These are phyloP conservation scores for Malacoctenus gilli DNA, from an alignment of 2,797 vertebrate species.

Conservation along the genomic window DNA sequence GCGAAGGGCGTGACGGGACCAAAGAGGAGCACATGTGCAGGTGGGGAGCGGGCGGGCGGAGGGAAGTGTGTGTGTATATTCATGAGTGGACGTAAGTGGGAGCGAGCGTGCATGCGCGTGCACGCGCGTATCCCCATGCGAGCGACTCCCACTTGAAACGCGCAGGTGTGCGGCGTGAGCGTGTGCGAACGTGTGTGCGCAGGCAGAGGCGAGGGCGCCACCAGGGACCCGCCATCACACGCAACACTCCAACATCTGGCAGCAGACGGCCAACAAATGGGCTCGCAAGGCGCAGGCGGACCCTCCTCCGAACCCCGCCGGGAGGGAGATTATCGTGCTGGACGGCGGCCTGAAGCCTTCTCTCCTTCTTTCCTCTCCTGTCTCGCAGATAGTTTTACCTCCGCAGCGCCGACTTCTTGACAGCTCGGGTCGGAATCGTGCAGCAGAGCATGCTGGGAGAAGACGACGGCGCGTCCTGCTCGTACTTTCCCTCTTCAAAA, in stretches of 20 bases:
- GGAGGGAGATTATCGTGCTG: slow-evolving; percentile 63
- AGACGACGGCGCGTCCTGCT: neutral
- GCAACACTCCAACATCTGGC: slow-evolving; percentile 82
- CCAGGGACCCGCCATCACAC: slow-evolving; percentile 76
- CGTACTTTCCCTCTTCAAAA: neutral
- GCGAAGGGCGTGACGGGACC: slow-evolving; percentile 42
- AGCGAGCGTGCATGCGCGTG: slow-evolving; percentile 1
- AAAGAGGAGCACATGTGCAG: slow-evolving; percentile 70
- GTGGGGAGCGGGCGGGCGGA: slow-evolving; percentile 52
- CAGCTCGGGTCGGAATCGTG: slow-evolving; percentile 36
- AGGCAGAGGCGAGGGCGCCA: slow-evolving; percentile 62
- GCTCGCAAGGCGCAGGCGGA: slow-evolving; percentile 39
- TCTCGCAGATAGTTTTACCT: slow-evolving; percentile 60
- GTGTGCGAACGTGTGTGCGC: slow-evolving; percentile 36
- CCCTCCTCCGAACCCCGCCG: slow-evolving; percentile 56
- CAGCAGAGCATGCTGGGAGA: slow-evolving; percentile 3
- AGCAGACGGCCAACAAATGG: slow-evolving; percentile 62
- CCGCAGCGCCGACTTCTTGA: slow-evolving; percentile 31
- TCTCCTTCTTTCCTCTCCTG: slow-evolving; percentile 15
- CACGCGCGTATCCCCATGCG: slow-evolving; percentile 18
- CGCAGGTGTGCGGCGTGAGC: slow-evolving; percentile 37
- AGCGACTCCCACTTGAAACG: slow-evolving; percentile 22
- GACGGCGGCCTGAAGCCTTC: slow-evolving; percentile 38
- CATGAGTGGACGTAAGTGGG: slow-evolving; percentile 25
- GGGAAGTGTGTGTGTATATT: slow-evolving; percentile 37